Evolutionary conservation across 2,797 vertebrate genomes (phyloP).

Genomic region (Nothura maculosa): DNA sequence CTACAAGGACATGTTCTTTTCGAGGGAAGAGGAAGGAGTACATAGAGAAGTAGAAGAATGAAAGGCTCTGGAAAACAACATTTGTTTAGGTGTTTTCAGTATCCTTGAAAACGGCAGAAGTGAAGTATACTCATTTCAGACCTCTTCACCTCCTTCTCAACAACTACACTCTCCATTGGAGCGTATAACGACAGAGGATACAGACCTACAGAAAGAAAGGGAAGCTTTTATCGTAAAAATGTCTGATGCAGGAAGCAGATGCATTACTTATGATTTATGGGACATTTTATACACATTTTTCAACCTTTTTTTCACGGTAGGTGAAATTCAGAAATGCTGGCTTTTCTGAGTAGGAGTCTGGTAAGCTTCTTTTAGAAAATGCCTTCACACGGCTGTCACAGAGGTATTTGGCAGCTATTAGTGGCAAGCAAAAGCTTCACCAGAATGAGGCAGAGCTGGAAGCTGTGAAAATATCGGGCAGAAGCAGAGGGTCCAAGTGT

Average conservation of each 20-base stretch:
- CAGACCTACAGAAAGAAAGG: neutral
- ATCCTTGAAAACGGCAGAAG: neutral
- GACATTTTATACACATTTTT: neutral
- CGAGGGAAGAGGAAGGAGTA: neutral
- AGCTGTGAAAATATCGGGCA: neutral
- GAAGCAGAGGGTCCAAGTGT: neutral
- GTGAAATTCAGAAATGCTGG: neutral
- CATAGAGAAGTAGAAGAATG: neutral
- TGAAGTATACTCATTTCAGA: neutral
- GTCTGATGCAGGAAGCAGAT: neutral
- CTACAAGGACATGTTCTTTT: neutral
- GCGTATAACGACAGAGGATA: neutral
- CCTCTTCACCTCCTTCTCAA: neutral
- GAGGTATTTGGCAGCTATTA: neutral
- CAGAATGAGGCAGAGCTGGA: neutral
- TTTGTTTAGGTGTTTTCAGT: neutral
- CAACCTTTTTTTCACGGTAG: fast-evolving
- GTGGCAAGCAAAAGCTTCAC: neutral
- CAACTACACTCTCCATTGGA: conserved; percentile 1
- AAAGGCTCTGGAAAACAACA: conserved; percentile 28
- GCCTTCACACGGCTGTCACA: neutral
- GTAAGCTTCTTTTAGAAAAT: neutral
- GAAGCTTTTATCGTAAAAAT: neutral
- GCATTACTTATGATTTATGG: neutral
- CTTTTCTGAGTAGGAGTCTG: neutral